A percentile compares a stretch with the other conserved stretches of the same genome.
Conservation (phyloP, 2,113 vertebrate genomes). For the Plecturocebus donacophilus region DNA sequence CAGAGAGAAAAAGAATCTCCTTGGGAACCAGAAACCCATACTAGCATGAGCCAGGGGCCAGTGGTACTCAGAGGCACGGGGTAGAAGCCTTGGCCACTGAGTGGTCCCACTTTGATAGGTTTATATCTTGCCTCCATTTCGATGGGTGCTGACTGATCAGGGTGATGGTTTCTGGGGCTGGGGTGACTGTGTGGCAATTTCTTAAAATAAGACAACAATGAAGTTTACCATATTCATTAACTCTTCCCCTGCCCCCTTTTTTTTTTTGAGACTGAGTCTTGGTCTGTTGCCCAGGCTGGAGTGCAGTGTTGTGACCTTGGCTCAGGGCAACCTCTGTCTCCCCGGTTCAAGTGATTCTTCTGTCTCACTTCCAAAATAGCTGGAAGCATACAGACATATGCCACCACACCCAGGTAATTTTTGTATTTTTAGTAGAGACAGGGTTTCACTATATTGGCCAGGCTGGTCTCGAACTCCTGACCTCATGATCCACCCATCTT, state of each 20-base stretch:
- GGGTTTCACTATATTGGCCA: background rate
- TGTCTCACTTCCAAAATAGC: background rate
- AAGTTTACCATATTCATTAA: background rate
- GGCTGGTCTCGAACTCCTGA: background rate
- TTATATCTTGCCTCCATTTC: background rate
- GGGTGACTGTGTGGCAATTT: background rate
- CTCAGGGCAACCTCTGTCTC: background rate
- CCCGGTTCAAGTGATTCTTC: background rate
- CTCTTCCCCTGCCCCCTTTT: background rate
- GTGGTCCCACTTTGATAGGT: background rate
- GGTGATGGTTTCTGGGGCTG: background rate
- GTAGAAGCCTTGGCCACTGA: background rate
- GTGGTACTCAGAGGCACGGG: background rate
- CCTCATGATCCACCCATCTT: background rate
- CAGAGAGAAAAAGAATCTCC: background rate
- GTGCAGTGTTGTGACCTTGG: background rate
- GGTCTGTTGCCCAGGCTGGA: background rate
- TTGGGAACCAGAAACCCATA: background rate
- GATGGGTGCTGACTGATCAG: background rate
- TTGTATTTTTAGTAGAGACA: background rate
- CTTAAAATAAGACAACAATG: background rate
- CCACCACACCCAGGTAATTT: fast-evolving
- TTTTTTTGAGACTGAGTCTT: background rate
- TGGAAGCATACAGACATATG: background rate
- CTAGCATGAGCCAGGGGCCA: background rate